Evolutionary conservation across 2,888 invertebrate species (phyloP).

Genomic region (Pandemis cinnamomeana): DNA sequence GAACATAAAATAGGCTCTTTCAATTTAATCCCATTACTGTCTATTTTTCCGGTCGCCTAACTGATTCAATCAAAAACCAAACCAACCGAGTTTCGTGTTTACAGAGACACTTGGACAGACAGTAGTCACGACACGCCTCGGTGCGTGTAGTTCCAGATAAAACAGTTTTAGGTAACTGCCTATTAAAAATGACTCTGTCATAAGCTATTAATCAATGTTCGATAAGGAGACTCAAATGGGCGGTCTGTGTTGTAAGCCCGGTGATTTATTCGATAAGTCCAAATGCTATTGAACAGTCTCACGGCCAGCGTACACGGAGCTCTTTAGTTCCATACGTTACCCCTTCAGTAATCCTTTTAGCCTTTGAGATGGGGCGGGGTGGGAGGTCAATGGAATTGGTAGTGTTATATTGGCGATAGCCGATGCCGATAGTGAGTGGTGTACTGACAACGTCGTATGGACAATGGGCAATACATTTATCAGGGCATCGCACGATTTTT

Average conservation of each 20-base stretch:
- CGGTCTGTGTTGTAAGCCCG: constrained; percentile 69
- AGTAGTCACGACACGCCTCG: constrained; percentile 31
- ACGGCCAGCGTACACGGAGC: constrained; percentile 51
- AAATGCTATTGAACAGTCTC: constrained; percentile 59
- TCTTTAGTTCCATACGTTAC: constrained; percentile 15
- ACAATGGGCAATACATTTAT: constrained; percentile 68
- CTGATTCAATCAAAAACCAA: background rate
- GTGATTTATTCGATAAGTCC: constrained; percentile 75
- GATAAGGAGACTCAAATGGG: constrained; percentile 77
- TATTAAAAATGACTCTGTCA: constrained; percentile 73
- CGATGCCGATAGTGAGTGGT: constrained; percentile 62
- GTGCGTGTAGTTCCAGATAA: constrained; percentile 56
- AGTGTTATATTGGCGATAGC: constrained; percentile 63
- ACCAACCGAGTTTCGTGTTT: background rate
- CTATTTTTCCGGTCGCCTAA: background rate
- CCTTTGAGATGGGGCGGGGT: constrained; percentile 34
- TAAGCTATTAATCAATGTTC: constrained; percentile 79
- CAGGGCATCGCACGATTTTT: constrained; percentile 55
- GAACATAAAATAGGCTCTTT: background rate
- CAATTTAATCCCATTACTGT: background rate
- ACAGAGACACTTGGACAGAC: background rate
- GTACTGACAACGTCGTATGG: constrained; percentile 64
- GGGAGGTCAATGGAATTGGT: constrained; percentile 53
- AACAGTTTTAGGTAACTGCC: constrained; percentile 66
- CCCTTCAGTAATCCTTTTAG: constrained; percentile 19